Percentiles rank a stretch among this genome's conserved stretches.
phyloP scores from a whole-genome alignment of 1,140 invertebrate genomes.

The Drosophila sulfurigaster region DNA sequence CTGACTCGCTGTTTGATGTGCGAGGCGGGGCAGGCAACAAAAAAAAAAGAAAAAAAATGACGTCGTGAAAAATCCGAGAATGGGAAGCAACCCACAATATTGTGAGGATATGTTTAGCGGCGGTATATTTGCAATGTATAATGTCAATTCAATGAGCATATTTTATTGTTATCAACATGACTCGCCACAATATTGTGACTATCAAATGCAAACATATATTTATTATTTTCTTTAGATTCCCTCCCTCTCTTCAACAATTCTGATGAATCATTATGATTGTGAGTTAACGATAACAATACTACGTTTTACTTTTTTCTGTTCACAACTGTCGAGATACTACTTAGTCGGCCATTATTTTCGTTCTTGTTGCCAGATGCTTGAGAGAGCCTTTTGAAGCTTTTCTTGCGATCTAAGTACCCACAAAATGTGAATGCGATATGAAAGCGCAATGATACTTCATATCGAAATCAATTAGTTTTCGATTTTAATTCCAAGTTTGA shows the following conservation, averaged over 20 bases:
- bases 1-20: neutral
- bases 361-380: neutral
- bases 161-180: constrained; percentile 21
- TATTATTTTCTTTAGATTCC: constrained; percentile 30
- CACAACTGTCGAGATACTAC: neutral
- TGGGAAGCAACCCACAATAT: neutral
- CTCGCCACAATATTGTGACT: constrained; percentile 15
- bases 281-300: constrained; percentile 14
- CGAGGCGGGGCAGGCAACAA: neutral
- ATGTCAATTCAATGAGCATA: constrained; percentile 35
- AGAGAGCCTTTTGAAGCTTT: neutral
- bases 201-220: constrained; percentile 17
- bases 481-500: neutral
- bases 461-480: neutral
- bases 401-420: neutral
- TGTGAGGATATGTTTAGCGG: neutral
- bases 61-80: neutral
- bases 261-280: constrained; percentile 43
- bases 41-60: neutral
- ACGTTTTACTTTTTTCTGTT: constrained; percentile 9
- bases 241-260: neutral
- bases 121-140: constrained; percentile 17
- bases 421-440: neutral
- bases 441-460: constrained; percentile 17
- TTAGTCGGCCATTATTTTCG: neutral